phyloP scores from a whole-genome alignment of 2,888 invertebrate species.

The Tupiocoris notatus region DNA sequence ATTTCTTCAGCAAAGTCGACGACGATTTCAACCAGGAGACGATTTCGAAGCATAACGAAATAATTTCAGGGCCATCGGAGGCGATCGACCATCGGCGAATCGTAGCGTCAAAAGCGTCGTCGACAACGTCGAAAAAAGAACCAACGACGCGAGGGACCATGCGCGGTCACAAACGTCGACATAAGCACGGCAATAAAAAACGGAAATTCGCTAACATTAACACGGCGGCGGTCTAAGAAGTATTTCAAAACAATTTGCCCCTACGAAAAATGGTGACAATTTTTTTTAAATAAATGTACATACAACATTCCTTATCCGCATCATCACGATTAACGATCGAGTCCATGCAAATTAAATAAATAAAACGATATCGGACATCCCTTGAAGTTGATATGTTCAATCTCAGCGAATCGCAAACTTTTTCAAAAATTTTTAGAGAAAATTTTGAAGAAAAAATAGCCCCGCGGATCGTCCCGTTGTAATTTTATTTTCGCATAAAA shows the following conservation, averaged over 20 bases:
- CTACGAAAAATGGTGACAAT: too few species aligned
- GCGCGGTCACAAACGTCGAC: conserved; percentile 13
- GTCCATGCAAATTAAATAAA: too few species aligned
- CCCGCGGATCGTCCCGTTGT: too few species aligned
- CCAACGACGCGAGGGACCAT: neutral
- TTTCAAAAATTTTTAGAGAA: too few species aligned
- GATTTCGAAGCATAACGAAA: conserved; percentile 62
- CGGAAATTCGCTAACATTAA: conserved; percentile 13
- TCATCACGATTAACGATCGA: too few species aligned
- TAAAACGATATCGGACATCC: too few species aligned
- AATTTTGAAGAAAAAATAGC: too few species aligned
- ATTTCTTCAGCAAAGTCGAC: conserved; percentile 33
- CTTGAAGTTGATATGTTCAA: too few species aligned
- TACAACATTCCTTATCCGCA: too few species aligned
- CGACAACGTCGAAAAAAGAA: neutral
- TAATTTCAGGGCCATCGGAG: conserved; percentile 55
- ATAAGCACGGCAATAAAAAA: conserved; percentile 37
- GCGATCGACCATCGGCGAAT: conserved; percentile 18
- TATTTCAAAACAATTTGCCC: neutral
- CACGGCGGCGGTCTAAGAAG: conserved; percentile 25
- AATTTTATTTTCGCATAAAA: too few species aligned
- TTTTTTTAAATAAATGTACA: too few species aligned
- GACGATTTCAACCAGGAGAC: conserved; percentile 21
- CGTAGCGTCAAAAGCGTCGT: neutral
- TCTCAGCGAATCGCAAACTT: too few species aligned